Evolutionary conservation across 37 sponge, comb jelly and placozoan genomes (phyloP).

Genomic region (Halisarca cf. caerulea): DNA sequence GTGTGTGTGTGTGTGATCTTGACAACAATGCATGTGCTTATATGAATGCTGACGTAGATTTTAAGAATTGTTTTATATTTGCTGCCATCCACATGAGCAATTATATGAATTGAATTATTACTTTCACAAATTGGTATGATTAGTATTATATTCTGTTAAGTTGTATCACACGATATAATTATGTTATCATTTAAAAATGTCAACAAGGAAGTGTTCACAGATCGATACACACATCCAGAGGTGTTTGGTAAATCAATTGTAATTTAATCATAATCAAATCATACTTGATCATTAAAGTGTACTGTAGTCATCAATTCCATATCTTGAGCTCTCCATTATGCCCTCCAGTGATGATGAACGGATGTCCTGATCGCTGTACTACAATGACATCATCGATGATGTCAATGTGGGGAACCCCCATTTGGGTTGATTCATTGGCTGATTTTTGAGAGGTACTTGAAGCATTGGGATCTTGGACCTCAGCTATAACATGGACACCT

Average conservation of each 20-base stretch:
- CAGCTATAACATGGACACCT: slow-evolving; percentile 63
- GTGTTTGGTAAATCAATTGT: slow-evolving; percentile 4
- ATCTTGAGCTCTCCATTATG: slow-evolving; percentile 80
- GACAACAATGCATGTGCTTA: too few species aligned
- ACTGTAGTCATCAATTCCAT: slow-evolving; percentile 67
- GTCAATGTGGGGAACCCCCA: slow-evolving; percentile 67
- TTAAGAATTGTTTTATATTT: too few species aligned
- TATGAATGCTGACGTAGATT: too few species aligned
- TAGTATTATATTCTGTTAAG: too few species aligned
- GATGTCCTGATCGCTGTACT: slow-evolving; percentile 23
- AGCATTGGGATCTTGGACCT: slow-evolving; percentile 29
- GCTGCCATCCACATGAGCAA: too few species aligned
- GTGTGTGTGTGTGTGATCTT: too few species aligned
- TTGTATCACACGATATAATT: too few species aligned
- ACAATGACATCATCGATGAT: slow-evolving; percentile 78
- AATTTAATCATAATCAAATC: not conserved
- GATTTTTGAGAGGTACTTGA: not conserved
- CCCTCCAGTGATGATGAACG: slow-evolving; percentile 70
- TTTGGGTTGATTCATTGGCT: not conserved
- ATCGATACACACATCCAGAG: not conserved
- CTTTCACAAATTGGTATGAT: too few species aligned
- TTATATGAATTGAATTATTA: too few species aligned
- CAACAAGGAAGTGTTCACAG: not conserved
- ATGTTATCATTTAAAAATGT: not conserved
- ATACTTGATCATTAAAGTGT: not conserved